These are phyloP conservation scores for Platygyra sinensis DNA, from an alignment of 64 coral and sea anemone species.

Conservation along the genomic window DNA sequence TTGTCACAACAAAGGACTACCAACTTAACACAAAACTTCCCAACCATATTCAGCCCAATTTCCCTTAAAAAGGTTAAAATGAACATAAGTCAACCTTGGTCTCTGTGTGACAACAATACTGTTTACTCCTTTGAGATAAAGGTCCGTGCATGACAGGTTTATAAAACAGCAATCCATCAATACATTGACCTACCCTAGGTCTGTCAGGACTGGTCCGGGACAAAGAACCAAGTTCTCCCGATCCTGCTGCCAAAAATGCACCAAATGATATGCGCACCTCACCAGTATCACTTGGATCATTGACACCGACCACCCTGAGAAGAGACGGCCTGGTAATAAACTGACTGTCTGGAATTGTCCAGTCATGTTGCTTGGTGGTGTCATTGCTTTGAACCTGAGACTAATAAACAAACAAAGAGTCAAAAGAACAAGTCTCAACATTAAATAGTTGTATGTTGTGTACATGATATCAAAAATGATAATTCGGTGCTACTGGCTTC, in stretches of 20 bases:
- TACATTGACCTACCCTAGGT: slow-evolving; percentile 73
- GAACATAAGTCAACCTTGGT: too few relatives aligned
- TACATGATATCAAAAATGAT: too few relatives aligned
- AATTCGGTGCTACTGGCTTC: too few relatives aligned
- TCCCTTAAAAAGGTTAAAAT: too few relatives aligned
- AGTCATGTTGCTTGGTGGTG: slow-evolving; percentile 57
- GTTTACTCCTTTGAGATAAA: too few relatives aligned
- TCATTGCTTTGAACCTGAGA: slow-evolving; percentile 43
- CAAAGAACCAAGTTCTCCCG: slow-evolving; percentile 81
- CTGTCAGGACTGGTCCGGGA: slow-evolving; percentile 54
- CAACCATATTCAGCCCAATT: too few relatives aligned
- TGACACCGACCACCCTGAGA: slow-evolving; percentile 73
- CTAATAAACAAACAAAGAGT: slow-evolving; percentile 14
- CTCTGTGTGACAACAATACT: too few relatives aligned
- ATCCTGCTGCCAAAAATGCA: slow-evolving; percentile 77
- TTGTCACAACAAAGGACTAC: too few relatives aligned
- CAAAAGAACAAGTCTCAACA: too few relatives aligned
- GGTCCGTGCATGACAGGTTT: too few relatives aligned
- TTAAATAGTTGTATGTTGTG: too few relatives aligned
- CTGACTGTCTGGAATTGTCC: slow-evolving; percentile 80
- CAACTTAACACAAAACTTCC: too few relatives aligned
- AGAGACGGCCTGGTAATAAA: slow-evolving; percentile 50
- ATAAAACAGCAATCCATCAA: neutral
- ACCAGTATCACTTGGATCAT: slow-evolving; percentile 84
- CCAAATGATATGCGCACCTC: slow-evolving; percentile 94